Evolutionary conservation across 2,113 vertebrate genomes (phyloP), one percentile per base, ranked within the genome.

Genomic region (Stomatorhinus ivindoensis): DNA sequence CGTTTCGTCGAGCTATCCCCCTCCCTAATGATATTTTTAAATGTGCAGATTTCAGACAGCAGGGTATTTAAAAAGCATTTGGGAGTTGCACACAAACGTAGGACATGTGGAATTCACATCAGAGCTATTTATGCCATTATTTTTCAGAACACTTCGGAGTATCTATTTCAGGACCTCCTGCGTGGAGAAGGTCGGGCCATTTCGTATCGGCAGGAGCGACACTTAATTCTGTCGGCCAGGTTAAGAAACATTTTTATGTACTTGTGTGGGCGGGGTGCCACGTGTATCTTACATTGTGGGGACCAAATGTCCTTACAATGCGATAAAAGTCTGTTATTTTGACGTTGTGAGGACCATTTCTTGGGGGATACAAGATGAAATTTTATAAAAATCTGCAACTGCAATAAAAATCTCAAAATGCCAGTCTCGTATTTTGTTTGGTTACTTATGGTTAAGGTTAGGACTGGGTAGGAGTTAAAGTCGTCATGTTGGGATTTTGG

Each of bases 101-200:
- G 83, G 44, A 46, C 46, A 86, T 47, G 31, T 86, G 83, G 83
- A 50, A 86, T 86, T 86, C 46, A 50, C 44, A 86, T 86, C 83
- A 86, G 44, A 47, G 7, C 83, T 86, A 46, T 47, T 47, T 48
- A 31, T 46, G 44, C 83, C 47, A 86, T 86, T 50, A 86, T 86
- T 47, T 50, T 86, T 13, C 42, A 86, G 83, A 86, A 86, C 21
- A 86, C 83, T 46, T 86, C 4, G 1, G n/a, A 5, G 47, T n/a
- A 48, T 47, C n/a, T 47, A 50, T 47, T 50, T 48, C 83, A 50
- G n/a, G 21, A 50, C 44, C n/a, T 17, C n/a, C 27, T 10, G 44
- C 24, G 24, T 85, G 83, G 44, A 50, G 83, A 47, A 10, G 46
- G n/a, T 86, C 21, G 1, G 21, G 83, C 83, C 44, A 1, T 47